These are phyloP conservation scores for Phocoena sinus DNA, from an alignment of 2,113 vertebrate genomes.

Conservation along the genomic window DNA sequence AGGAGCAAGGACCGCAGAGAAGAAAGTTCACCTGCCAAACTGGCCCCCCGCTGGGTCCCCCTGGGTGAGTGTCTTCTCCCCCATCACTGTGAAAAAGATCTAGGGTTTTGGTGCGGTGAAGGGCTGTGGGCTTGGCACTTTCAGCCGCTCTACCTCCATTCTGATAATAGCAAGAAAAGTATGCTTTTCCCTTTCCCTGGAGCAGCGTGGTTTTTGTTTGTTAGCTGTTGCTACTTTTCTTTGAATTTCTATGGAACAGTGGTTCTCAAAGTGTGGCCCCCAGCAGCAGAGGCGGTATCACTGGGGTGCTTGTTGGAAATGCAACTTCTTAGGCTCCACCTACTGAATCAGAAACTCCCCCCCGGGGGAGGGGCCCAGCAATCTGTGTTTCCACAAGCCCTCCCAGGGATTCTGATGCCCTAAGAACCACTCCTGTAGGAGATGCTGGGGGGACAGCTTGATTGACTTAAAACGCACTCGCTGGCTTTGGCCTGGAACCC, in stretches of 20 bases:
- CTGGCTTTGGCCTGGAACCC: fast-evolving
- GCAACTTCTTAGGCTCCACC: neutral
- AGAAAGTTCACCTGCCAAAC: neutral
- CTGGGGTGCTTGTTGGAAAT: neutral
- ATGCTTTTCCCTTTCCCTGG: too few relatives aligned
- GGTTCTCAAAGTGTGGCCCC: neutral
- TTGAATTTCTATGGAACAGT: fast-evolving
- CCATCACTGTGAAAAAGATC: neutral
- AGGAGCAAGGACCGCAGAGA: neutral
- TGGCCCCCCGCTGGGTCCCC: neutral
- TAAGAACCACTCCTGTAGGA: neutral
- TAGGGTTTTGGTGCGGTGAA: fast-evolving
- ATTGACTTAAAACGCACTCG: fast-evolving
- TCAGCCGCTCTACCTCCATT: neutral
- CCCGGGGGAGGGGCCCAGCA: fast-evolving
- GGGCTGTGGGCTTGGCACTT: too few relatives aligned
- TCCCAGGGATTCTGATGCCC: neutral
- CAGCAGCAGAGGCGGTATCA: too few relatives aligned
- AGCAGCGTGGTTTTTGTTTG: neutral
- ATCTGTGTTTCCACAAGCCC: too few relatives aligned
- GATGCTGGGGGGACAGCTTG: fast-evolving
- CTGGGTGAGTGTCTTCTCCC: neutral
- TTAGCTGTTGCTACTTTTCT: neutral
- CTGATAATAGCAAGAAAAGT: neutral
- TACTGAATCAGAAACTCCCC: neutral